Evolutionary conservation across 1,140 invertebrate genomes (phyloP), one percentile per base, ranked within the genome.

Genomic region (Lordiphosa collinella): DNA sequence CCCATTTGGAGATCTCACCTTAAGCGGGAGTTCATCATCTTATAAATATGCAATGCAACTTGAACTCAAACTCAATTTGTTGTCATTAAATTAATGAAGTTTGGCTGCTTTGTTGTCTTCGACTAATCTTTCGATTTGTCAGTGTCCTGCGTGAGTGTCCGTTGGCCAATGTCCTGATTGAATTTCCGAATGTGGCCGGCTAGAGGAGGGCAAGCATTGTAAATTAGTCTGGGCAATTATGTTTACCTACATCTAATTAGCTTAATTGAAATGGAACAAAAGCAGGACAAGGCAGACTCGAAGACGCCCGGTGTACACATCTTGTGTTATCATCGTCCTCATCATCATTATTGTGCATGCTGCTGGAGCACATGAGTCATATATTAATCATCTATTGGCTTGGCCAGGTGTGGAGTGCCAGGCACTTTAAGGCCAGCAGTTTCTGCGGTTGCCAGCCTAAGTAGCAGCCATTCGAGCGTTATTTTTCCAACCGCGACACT

Each of bases 241-340:
- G 76, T 80, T 80, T 71, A 61, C 76, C 76, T 75, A 60, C 62
- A 64, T 76, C 78, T 82, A 82, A 82, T 82, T 82, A 82, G 71
- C 63, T 57, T 82, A 84, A 82, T 84, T 84, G 62, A 84, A 84
- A 68, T 52, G 47, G 78, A 50, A 60, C 78, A 82, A 84, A 75
- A 55, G 66, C 50, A 46, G 12, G 38, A 25, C 62, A 59, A 31
- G 32, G 64, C 37, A 62, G 32, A 29, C 52, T 46, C 29, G 25
- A 29, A 29, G 25, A 29, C 7, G 25, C 25, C 8, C 25, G 7
- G 5, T 25, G 22, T 25, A 6, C 18, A 2, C 9, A 50, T 38
- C 40, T 46, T 9, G 11, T 16, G 4, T 18, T 25, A 32, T 38
- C 16, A 9, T 14, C 9, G n/a, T 14, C 2, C 29, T 35, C 16